Conservation (phyloP, 1,140 invertebrate genomes). For the Leptinotarsa undecemlineata region DNA sequence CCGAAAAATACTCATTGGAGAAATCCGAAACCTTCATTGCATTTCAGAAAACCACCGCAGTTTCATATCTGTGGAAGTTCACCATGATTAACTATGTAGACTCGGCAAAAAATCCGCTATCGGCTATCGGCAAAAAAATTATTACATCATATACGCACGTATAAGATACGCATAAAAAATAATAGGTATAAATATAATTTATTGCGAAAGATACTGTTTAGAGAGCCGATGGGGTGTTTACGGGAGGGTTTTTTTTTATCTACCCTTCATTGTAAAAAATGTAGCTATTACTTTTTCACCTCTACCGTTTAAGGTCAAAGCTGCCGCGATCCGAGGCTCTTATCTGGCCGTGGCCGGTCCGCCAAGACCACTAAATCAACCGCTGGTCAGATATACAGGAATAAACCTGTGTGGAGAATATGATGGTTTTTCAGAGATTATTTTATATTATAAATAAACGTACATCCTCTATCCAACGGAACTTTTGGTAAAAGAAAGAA, state of each 20-base stretch:
- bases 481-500: too few species aligned
- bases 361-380: slow-evolving; percentile 39
- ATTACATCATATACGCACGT: slow-evolving; percentile 9
- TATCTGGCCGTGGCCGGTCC: slow-evolving; percentile 35
- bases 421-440: too few species aligned
- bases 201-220: slow-evolving; percentile 37
- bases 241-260: slow-evolving; percentile 41
- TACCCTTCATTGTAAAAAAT: slow-evolving; percentile 43
- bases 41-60: too few species aligned
- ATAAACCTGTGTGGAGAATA: neutral
- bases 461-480: too few species aligned
- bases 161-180: slow-evolving; percentile 27
- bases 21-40: too few species aligned
- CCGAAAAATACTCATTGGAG: too few species aligned
- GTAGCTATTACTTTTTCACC: slow-evolving; percentile 48
- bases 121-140: slow-evolving; percentile 12
- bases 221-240: slow-evolving; percentile 39
- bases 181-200: slow-evolving; percentile 37
- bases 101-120: neutral
- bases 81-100: too few species aligned
- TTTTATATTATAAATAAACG: too few species aligned
- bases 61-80: too few species aligned
- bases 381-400: slow-evolving; percentile 29
- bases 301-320: slow-evolving; percentile 42
- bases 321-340: slow-evolving; percentile 37